Percentiles rank a stretch among this genome's conserved stretches.
phyloP scores from a whole-genome alignment of 2,797 vertebrate genomes.

The Catharus ustulatus region DNA sequence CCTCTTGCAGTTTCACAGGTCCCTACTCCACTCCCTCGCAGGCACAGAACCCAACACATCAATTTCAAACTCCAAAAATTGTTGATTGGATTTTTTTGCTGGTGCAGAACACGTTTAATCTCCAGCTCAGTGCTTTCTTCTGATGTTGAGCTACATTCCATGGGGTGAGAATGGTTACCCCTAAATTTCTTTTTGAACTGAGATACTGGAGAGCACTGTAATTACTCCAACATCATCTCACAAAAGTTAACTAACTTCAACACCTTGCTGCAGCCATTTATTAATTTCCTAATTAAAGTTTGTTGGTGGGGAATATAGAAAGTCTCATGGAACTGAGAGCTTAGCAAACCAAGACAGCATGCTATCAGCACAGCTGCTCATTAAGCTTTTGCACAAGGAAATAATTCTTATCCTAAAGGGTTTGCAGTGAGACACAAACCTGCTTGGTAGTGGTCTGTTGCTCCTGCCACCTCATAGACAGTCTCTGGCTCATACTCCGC shows the following conservation, averaged over 20 bases:
- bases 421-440: constrained; percentile 53
- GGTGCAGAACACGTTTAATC: neutral
- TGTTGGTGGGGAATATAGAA: neutral
- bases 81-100: neutral
- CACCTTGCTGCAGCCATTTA: neutral
- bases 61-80: neutral
- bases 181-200: neutral
- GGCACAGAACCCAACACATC: neutral
- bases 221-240: neutral
- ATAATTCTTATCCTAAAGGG: neutral
- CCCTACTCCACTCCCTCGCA: neutral
- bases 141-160: neutral
- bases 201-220: neutral
- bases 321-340: neutral
- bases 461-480: constrained; percentile 79
- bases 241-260: neutral
- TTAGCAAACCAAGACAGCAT: neutral
- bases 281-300: neutral
- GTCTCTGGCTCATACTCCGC: constrained; percentile 72
- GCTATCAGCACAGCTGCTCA: neutral
- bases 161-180: neutral
- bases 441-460: constrained; percentile 73
- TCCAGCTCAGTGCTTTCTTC: neutral
- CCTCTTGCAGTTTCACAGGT: neutral
- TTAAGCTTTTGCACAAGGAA: neutral